phyloP scores from a whole-genome alignment of 2,797 vertebrate genomes.

The Cirrhinus mrigala region DNA sequence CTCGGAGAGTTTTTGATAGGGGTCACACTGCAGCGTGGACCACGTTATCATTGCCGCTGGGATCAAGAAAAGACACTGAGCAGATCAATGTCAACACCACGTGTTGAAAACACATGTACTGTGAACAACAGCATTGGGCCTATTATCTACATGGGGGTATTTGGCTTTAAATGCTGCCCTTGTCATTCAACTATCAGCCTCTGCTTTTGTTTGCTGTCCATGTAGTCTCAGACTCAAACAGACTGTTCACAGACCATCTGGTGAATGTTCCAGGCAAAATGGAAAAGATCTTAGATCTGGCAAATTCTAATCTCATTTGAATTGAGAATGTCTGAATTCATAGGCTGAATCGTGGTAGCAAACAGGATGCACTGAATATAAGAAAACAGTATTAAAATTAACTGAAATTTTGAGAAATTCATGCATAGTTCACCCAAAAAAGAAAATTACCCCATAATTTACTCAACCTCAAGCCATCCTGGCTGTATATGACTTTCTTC shows the following conservation, averaged over 20 bases:
- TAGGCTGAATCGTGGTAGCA: background rate
- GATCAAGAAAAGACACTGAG: background rate
- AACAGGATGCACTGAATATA: background rate
- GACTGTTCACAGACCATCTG: background rate
- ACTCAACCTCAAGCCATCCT: too few species aligned
- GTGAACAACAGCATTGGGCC: slow-evolving; percentile 18
- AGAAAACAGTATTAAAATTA: background rate
- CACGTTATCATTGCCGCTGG: background rate
- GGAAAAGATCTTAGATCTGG: background rate
- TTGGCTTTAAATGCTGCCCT: slow-evolving; percentile 11
- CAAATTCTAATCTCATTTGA: background rate
- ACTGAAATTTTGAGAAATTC: background rate
- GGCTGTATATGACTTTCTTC: too few species aligned
- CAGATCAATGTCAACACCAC: slow-evolving; percentile 16
- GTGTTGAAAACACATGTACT: background rate
- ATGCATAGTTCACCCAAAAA: background rate
- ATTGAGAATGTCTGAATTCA: background rate
- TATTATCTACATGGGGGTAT: slow-evolving; percentile 25
- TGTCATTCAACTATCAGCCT: slow-evolving; percentile 20
- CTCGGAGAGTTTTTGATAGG: background rate
- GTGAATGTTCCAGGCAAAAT: background rate
- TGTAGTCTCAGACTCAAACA: background rate
- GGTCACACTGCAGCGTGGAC: background rate
- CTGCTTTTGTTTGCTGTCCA: background rate
- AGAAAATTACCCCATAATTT: too few species aligned